Evolutionary conservation across 2,888 invertebrate genomes (phyloP).

Genomic region (Drosophila melanosoma): DNA sequence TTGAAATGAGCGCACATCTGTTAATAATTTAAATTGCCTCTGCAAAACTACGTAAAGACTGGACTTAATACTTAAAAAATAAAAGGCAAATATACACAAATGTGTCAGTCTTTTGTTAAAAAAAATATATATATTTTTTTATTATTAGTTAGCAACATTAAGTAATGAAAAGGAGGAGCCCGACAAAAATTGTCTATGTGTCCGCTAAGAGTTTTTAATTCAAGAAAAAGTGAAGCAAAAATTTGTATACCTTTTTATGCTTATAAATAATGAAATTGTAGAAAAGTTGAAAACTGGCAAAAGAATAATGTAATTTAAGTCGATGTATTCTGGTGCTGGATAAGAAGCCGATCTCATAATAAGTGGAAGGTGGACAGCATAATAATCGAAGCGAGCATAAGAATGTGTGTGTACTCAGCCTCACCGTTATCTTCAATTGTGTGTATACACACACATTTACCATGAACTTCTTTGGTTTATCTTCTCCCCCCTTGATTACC

Average conservation of each 20-base stretch:
- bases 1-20: constrained; percentile 38
- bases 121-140: background rate
- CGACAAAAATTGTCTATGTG: background rate
- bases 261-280: background rate
- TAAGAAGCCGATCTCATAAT: background rate
- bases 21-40: constrained; percentile 43
- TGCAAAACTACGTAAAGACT: background rate
- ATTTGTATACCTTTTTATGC: background rate
- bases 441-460: background rate
- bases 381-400: background rate
- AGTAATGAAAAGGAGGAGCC: background rate
- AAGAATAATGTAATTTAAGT: background rate
- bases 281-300: background rate
- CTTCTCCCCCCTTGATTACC: background rate
- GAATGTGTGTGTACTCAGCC: background rate
- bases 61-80: background rate
- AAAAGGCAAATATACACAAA: background rate
- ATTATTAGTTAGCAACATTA: background rate
- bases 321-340: background rate
- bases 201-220: background rate
- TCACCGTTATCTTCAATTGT: background rate
- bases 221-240: background rate
- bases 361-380: background rate
- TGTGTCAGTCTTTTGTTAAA: background rate
- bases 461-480: background rate